phyloP scores from a whole-genome alignment of 1,140 invertebrate genomes.

The Lordiphosa stackelbergi region DNA sequence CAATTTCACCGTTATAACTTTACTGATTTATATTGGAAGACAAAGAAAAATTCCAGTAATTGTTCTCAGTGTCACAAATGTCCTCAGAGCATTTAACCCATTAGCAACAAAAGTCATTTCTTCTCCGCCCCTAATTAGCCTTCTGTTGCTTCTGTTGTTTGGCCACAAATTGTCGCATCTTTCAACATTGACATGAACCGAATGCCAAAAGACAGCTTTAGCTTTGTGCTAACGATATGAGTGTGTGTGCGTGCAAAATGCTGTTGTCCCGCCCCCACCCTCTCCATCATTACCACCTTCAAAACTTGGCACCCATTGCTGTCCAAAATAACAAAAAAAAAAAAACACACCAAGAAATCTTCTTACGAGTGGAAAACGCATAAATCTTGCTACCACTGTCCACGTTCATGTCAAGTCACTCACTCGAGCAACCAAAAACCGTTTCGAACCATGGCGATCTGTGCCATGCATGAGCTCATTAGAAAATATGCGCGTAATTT shows the following conservation, averaged over 20 bases:
- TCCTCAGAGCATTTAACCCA: constrained; percentile 41
- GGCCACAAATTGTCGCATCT: constrained; percentile 64
- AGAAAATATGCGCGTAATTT: constrained; percentile 75
- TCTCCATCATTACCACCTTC: constrained; percentile 10
- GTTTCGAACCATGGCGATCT: constrained; percentile 60
- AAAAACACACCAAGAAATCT: constrained; percentile 1
- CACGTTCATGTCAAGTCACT: constrained; percentile 13
- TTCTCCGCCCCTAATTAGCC: constrained; percentile 53
- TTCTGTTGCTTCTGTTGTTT: constrained; percentile 29
- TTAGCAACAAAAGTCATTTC: constrained; percentile 27
- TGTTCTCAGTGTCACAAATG: constrained; percentile 4
- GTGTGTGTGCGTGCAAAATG: background rate
- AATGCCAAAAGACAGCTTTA: constrained; percentile 44
- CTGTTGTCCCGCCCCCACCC: too few relatives aligned
- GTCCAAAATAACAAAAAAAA: constrained; percentile 22
- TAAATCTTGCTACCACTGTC: constrained; percentile 34
- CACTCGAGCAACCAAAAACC: constrained; percentile 15
- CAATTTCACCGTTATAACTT: too few relatives aligned
- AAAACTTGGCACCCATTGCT: constrained; percentile 54
- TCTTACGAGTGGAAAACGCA: constrained; percentile 20
- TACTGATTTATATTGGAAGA: too few relatives aligned
- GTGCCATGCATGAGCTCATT: constrained; percentile 66
- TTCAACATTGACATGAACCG: constrained; percentile 56
- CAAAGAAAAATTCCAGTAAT: too few relatives aligned
- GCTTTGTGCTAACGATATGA: constrained; percentile 64